A percentile compares a stretch with the other conserved stretches of the same genome.
phyloP scores from a whole-genome alignment of 1,140 invertebrate species.

The fruit fly (Drosophila melanogaster) region Release_6_plus_ISO1_MT NT_033777.3:5065001-5065500 shows the following conservation, averaged over 20 bases:
- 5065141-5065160: background rate
- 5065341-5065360: constrained; percentile 72
- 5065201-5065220: no score
- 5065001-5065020: constrained; percentile 50
- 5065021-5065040: constrained; percentile 42
- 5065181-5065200: no score
- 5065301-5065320: constrained; percentile 32
- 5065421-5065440: constrained; percentile 21
- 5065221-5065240: no score
- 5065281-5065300: background rate
- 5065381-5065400: constrained; percentile 21
- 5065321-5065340: constrained; percentile 82
- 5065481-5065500: constrained; percentile 80
- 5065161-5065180: no score
- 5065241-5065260: no score
- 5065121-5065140: no score
- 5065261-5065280: background rate
- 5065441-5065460: constrained; percentile 50
- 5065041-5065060: constrained; percentile 36
- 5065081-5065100: constrained; percentile 2
- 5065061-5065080: constrained; percentile 7
- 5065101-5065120: background rate
- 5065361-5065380: constrained; percentile 38
- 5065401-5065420: constrained; percentile 22
- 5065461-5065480: constrained; percentile 67